Base-by-base conservation (phyloP, 2,797 vertebrate genomes). In the Todus mexicanus region DNA sequence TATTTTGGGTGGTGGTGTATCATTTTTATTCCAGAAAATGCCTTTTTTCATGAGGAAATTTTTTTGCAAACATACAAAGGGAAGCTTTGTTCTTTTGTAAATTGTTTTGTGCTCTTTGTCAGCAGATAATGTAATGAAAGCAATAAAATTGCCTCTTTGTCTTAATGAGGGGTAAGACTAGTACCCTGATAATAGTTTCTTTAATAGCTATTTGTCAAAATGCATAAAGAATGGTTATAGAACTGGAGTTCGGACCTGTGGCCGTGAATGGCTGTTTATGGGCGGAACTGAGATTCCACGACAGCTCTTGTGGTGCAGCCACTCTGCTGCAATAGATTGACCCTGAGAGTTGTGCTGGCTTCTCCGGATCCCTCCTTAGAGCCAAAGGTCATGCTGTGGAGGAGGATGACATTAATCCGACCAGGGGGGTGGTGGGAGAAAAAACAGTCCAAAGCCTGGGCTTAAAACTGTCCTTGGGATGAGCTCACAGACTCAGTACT, bases 11-110 rank as follows among this genome's bases (percentile, higher is more conserved):
- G 38, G 29, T 89, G 33, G 19, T 71, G 33, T 57, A 51, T n/a
- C n/a, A n/a, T 29, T 82, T 89, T 88, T 77, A 25, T 74, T 93
- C 19, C 26, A 85, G 33, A 80, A 80, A 80, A 69, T 5, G 45
- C 0, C 6, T 63, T 9, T 6, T 74, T 76, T 69, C 50, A 4
- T 45, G 61, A 51, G 35, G 27, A 80, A 87, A 37, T 35, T 11
- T 27, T 59, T 10, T 83, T 87, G 54, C 9, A 68, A 80, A 31
- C 10, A 16, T 57, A 69, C 6, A 51, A 61, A 72, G 5, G 12
- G 15, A 72, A 81, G 17, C 14, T 69, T 92, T 94, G 60, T 82
- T 85, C 31, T 75, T 53, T 76, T 42, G 43, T 48, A 15, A 84
- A 31, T 80, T 87, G 29, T 77, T 87, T 90, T 80, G 17, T 4